Evolutionary conservation across 2,888 invertebrate species (phyloP).

Genomic region (Dolomedes plantarius): DNA sequence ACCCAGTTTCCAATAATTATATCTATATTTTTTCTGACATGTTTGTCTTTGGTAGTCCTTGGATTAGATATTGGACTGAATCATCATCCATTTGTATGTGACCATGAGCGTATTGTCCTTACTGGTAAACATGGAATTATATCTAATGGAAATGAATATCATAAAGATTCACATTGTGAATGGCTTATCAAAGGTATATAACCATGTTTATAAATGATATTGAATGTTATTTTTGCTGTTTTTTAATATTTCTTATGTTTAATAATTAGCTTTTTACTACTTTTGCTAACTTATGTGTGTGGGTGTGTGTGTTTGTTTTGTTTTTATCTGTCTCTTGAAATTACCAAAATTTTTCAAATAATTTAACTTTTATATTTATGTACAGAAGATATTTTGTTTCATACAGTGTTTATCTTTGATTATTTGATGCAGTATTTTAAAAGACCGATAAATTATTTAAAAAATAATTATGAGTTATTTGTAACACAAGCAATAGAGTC

Average conservation of each 20-base stretch:
- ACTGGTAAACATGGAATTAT: slow-evolving; percentile 84
- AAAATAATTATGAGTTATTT: too few relatives aligned
- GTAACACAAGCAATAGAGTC: too few relatives aligned
- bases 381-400: too few relatives aligned
- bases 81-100: slow-evolving; percentile 69
- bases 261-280: neutral
- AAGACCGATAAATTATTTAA: too few relatives aligned
- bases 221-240: neutral
- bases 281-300: too few relatives aligned
- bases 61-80: slow-evolving; percentile 17
- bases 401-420: too few relatives aligned
- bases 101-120: slow-evolving; percentile 74
- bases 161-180: slow-evolving; percentile 94
- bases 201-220: too few relatives aligned
- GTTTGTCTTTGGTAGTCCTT: slow-evolving; percentile 31
- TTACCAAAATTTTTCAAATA: too few relatives aligned
- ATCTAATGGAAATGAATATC: slow-evolving; percentile 94
- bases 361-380: too few relatives aligned
- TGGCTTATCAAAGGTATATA: slow-evolving; percentile 91
- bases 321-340: too few relatives aligned
- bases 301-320: too few relatives aligned
- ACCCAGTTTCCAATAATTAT: neutral
- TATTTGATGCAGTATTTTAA: too few relatives aligned
- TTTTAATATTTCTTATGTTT: neutral
- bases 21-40: slow-evolving; percentile 34